Conservation (phyloP, 2,797 vertebrate species). For the Centropyge bicolor region DNA sequence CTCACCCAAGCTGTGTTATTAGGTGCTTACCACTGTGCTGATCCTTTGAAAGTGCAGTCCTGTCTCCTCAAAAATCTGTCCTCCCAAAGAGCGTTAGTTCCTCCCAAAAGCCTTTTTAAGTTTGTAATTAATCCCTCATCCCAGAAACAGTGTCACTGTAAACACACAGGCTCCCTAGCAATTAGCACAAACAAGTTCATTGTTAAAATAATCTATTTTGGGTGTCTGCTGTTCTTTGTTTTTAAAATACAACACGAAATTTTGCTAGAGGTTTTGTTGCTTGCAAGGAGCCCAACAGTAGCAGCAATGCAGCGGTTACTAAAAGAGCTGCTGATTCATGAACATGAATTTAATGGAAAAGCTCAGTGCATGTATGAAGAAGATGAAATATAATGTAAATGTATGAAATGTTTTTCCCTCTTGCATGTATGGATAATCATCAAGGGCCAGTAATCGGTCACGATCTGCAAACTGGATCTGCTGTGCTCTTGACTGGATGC, state of each 20-base stretch:
- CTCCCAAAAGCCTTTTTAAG: constrained; percentile 29
- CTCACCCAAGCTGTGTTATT: constrained; percentile 9
- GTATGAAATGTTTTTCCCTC: not conserved
- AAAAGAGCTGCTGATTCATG: not conserved
- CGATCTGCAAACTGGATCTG: not conserved
- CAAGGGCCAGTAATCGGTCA: not conserved
- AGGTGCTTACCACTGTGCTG: not conserved
- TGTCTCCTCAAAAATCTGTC: constrained; percentile 22
- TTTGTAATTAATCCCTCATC: constrained; percentile 48
- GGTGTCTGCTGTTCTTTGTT: constrained; percentile 3
- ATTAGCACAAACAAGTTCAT: constrained; percentile 46
- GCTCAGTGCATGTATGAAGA: not conserved
- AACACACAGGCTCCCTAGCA: constrained; percentile 26
- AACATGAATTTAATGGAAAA: not conserved
- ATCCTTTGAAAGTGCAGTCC: constrained; percentile 13
- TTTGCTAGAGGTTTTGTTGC: not conserved
- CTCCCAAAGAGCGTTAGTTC: constrained; percentile 25
- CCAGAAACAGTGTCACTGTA: constrained; percentile 19
- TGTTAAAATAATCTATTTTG: constrained; percentile 28
- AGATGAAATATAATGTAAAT: not conserved
- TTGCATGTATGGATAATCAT: not conserved
- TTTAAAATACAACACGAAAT: constrained; percentile 7
- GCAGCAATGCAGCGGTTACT: constrained; percentile 1
- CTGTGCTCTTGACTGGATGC: not conserved
- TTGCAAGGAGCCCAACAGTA: not conserved